These are phyloP conservation scores for Anarsia innoxiella DNA, from an alignment of 2,888 invertebrate species.

Conservation along the genomic window DNA sequence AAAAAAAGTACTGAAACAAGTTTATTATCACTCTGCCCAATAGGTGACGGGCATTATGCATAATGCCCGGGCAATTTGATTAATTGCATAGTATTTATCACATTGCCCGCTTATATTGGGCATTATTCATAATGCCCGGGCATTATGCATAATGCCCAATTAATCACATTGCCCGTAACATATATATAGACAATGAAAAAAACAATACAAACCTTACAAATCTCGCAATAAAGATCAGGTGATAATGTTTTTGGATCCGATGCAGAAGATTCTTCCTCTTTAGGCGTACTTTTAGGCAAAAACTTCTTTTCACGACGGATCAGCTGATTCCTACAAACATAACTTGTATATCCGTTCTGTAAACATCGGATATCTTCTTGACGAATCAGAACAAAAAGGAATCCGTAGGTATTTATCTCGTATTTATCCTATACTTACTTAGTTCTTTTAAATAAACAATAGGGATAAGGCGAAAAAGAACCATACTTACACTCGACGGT, in stretches of 20 bases:
- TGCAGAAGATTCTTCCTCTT: slow-evolving; percentile 14
- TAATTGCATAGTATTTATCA: background rate
- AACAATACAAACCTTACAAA: slow-evolving; percentile 44
- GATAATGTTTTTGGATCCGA: slow-evolving; percentile 18
- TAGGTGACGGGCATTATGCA: background rate
- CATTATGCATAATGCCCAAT: too few species aligned
- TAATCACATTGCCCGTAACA: too few species aligned
- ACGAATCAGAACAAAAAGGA: background rate
- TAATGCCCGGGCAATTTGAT: background rate
- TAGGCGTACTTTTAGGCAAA: slow-evolving; percentile 20
- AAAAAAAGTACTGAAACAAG: too few species aligned
- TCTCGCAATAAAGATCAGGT: slow-evolving; percentile 48
- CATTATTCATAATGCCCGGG: background rate
- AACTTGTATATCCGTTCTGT: background rate
- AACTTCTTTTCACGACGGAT: slow-evolving; percentile 53
- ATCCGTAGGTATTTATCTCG: background rate
- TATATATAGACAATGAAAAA: background rate
- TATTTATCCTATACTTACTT: background rate
- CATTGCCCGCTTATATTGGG: background rate
- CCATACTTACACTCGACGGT: slow-evolving; percentile 39
- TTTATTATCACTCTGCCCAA: background rate
- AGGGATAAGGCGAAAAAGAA: background rate
- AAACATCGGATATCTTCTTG: background rate
- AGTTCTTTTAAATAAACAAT: background rate
- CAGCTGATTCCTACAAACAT: slow-evolving; percentile 36